Conservation (phyloP, 2,888 invertebrate genomes). For the Clistopyga incitator region DNA sequence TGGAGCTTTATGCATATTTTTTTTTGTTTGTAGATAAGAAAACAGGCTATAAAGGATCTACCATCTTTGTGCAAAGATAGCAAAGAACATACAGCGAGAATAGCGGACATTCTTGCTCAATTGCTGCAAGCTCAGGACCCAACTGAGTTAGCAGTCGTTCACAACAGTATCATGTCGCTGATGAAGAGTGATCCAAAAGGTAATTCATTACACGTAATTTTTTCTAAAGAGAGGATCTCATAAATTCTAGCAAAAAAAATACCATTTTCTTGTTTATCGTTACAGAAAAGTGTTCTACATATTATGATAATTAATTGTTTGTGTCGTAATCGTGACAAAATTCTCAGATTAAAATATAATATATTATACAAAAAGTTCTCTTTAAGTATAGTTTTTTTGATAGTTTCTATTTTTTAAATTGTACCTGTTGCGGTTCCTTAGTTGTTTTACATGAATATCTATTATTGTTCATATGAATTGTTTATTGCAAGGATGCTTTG, state of each 20-base stretch:
- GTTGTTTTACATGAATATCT: too few species aligned
- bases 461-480: too few species aligned
- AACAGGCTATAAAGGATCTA: slow-evolving; percentile 96
- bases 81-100: slow-evolving; percentile 92
- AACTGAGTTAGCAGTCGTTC: slow-evolving; percentile 93
- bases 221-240: background rate
- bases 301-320: too few species aligned
- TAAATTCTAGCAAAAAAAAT: background rate
- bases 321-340: too few species aligned
- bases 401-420: background rate
- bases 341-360: background rate
- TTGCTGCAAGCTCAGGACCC: slow-evolving; percentile 94
- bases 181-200: slow-evolving; percentile 91
- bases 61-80: slow-evolving; percentile 94
- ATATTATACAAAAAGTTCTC: background rate
- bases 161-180: slow-evolving; percentile 92
- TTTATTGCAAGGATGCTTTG: background rate
- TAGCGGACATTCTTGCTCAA: slow-evolving; percentile 96
- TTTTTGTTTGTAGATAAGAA: slow-evolving; percentile 90
- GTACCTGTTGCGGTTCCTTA: background rate
- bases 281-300: too few species aligned
- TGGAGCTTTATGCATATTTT: background rate
- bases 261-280: background rate
- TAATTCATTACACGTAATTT: slow-evolving; percentile 43
- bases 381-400: background rate